Percentiles rank a stretch among this genome's conserved stretches.
Evolutionary conservation across 2,888 invertebrate genomes (phyloP).

Genomic region (Ectropis crepuscularia): DNA sequence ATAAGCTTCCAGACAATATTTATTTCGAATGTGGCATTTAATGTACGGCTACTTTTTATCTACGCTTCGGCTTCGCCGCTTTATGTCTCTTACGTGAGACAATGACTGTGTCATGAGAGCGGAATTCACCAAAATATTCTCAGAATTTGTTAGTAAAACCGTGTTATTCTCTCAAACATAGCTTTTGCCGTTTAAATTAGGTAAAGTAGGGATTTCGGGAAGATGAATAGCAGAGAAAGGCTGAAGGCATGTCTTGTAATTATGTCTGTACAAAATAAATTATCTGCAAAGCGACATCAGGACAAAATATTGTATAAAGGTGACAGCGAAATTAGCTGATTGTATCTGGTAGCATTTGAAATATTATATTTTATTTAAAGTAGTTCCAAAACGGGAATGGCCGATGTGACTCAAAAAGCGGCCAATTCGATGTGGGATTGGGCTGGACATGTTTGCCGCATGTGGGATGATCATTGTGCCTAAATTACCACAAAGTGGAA

Average conservation of each 20-base stretch:
- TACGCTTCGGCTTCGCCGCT: too few relatives aligned
- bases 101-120: slow-evolving; percentile 39
- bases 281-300: slow-evolving; percentile 9
- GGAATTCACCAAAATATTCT: slow-evolving; percentile 40
- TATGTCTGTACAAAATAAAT: slow-evolving; percentile 14
- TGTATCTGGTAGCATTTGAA: too few relatives aligned
- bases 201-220: slow-evolving; percentile 23
- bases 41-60: too few relatives aligned
- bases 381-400: too few relatives aligned
- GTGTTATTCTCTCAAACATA: slow-evolving; percentile 31
- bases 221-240: slow-evolving; percentile 19
- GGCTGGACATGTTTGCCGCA: too few relatives aligned
- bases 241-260: slow-evolving; percentile 13
- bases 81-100: too few relatives aligned
- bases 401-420: too few relatives aligned
- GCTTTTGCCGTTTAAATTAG: slow-evolving; percentile 30
- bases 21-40: too few relatives aligned
- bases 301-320: slow-evolving; percentile 21
- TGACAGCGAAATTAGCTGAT: neutral
- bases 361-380: neutral
- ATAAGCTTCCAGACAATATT: too few relatives aligned
- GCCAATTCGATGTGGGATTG: too few relatives aligned
- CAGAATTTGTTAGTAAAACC: slow-evolving; percentile 34
- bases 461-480: too few relatives aligned
- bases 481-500: too few relatives aligned